Evolutionary conservation across 2,797 vertebrate genomes (phyloP).

Genomic region (Dicrostonyx torquatus): DNA sequence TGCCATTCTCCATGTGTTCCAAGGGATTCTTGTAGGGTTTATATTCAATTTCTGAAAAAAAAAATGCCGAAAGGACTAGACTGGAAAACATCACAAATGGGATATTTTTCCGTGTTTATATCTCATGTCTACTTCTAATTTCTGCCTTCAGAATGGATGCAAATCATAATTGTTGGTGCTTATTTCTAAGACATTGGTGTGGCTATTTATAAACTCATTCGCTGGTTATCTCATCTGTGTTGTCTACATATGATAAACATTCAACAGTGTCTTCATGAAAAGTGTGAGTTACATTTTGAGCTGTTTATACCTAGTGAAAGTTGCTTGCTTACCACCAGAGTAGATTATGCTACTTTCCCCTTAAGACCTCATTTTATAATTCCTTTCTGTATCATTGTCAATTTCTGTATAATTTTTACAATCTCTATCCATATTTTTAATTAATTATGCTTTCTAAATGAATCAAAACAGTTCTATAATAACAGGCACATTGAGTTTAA

Average conservation of each 20-base stretch:
- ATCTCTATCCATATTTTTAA: conserved; percentile 60
- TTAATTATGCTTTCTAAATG: conserved; percentile 71
- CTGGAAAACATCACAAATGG: conserved; percentile 46
- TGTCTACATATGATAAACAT: conserved; percentile 48
- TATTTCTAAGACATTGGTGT: conserved; percentile 52
- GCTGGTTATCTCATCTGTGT: conserved; percentile 38
- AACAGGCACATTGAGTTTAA: conserved; percentile 61
- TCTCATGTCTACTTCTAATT: conserved; percentile 56
- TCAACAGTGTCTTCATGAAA: conserved; percentile 20
- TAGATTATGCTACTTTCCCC: not conserved
- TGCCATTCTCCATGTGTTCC: conserved; percentile 47
- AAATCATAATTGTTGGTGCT: conserved; percentile 49
- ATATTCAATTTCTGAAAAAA: conserved; percentile 60
- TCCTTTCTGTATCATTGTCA: conserved; percentile 52
- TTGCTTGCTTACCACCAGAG: conserved; percentile 45
- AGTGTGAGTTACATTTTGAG: conserved; percentile 23
- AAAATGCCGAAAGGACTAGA: conserved; percentile 23
- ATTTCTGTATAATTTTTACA: conserved; percentile 60
- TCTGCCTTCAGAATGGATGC: conserved; percentile 47
- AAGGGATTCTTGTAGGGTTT: conserved; percentile 53
- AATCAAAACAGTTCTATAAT: conserved; percentile 64
- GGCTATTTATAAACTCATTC: conserved; percentile 29
- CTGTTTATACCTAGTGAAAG: not conserved
- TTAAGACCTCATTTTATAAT: conserved; percentile 25
- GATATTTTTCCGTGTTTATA: conserved; percentile 49